These are phyloP conservation scores for Vulpes ferrilata DNA, from an alignment of 2,113 vertebrate genomes.

Conservation along the genomic window DNA sequence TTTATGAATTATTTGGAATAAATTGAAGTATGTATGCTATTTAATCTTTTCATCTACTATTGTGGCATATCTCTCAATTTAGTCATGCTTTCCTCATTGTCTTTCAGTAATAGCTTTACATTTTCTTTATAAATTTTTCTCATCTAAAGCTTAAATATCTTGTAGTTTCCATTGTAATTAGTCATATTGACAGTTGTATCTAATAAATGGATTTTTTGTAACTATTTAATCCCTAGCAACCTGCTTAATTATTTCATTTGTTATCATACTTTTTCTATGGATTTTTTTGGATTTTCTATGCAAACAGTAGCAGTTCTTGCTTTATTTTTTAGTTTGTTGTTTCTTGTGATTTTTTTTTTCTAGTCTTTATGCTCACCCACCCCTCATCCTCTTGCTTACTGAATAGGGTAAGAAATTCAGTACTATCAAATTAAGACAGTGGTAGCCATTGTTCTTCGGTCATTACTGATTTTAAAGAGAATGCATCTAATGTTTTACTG, in stretches of 20 bases:
- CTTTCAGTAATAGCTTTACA: neutral
- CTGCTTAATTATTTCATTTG: neutral
- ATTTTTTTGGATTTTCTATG: neutral
- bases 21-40: neutral
- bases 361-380: neutral
- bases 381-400: neutral
- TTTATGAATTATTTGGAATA: slow-evolving; percentile 20
- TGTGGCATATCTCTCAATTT: neutral
- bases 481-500: neutral
- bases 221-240: neutral
- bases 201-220: neutral
- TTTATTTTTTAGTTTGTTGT: neutral
- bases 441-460: neutral
- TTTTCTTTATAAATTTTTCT: neutral
- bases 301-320: neutral
- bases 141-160: neutral
- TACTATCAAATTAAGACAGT: neutral
- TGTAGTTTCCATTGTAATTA: neutral
- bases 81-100: neutral
- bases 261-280: neutral
- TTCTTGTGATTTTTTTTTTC: neutral
- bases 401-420: neutral
- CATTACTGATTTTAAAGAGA: neutral
- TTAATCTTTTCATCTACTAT: neutral
- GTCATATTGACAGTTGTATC: neutral